Evolutionary conservation across 2,113 vertebrate genomes (phyloP), one percentile per base, ranked within the genome.

Genomic region (Otus sunia): DNA sequence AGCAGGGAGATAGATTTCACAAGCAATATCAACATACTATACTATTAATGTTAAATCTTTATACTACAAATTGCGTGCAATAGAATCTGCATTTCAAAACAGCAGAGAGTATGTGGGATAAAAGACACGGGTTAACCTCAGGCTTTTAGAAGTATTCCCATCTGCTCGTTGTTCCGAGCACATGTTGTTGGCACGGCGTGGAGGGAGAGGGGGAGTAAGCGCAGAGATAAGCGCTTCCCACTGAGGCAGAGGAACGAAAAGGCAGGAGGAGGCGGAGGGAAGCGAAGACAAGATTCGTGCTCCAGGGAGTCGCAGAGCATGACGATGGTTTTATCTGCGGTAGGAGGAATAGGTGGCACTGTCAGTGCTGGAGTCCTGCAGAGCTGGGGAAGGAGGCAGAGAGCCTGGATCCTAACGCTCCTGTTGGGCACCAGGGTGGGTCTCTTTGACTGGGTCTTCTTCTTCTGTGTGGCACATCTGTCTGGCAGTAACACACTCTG

Each of bases 161-260:
- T 94, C 73, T 94, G 94, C 79, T 80, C 36, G 41, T 69, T 83
- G 59, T 84, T 93, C 68, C 22, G 37, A 94, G 63, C 67, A 8
- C 75, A 18, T 68, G 86, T 60, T 82, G 58, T 83, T 94, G 92
- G 90, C 92, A 92, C n/a, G 49, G 22, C 36, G 55, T 9, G 32
- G 50, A 83, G 72, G 63, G 92, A 95, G 94, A 91, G 82, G 86
- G 67, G 79, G 86, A 74, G 91, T 68, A 58, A 74, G 79, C 86
- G 75, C 72, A 34, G 68, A 64, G 83, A 76, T 25, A 88, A 94
- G 83, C 6, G 9, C 89, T 96, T 95, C 86, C 89, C 83, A 74
- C 79, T 1, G 2, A 63, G 56, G 83, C 30, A 72, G 84, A 81
- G 80, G 73, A 96, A 77, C 1, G 34, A 37, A 66, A 81, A 91